Evolutionary conservation across 1,140 invertebrate genomes (phyloP).

Genomic region (Sweltsa coloradensis): DNA sequence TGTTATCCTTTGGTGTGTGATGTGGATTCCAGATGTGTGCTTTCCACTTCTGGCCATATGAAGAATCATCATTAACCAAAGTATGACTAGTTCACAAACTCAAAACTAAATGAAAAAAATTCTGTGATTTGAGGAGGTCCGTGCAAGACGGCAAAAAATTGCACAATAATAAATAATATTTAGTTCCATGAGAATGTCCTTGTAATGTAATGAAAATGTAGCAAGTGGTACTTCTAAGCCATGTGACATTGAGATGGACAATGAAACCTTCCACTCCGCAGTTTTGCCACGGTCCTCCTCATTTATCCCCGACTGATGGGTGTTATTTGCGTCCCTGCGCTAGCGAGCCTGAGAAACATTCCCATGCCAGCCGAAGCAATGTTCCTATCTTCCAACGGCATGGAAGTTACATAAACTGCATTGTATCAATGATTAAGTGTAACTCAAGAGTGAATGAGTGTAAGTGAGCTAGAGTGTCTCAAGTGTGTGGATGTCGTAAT

Average conservation of each 20-base stretch:
- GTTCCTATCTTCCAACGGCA: slow-evolving; percentile 13
- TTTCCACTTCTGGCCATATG: too few species aligned
- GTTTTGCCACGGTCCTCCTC: slow-evolving; percentile 4
- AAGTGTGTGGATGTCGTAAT: background rate
- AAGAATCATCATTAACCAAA: too few species aligned
- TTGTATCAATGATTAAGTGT: slow-evolving; percentile 15
- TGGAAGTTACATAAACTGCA: slow-evolving; percentile 11
- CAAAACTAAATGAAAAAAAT: slow-evolving; percentile 6
- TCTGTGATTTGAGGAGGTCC: slow-evolving; percentile 15
- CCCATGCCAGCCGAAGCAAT: slow-evolving; percentile 13
- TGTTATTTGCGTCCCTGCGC: slow-evolving; percentile 15
- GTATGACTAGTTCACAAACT: too few species aligned
- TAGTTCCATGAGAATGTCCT: background rate
- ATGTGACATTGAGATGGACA: too few species aligned
- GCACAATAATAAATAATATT: background rate
- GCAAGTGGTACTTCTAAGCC: background rate
- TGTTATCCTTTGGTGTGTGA: too few species aligned
- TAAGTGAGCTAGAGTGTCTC: background rate
- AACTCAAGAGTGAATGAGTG: background rate
- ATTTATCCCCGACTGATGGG: slow-evolving; percentile 14
- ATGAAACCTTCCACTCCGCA: background rate
- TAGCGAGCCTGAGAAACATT: slow-evolving; percentile 11
- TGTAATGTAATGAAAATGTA: background rate
- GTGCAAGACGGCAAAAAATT: background rate
- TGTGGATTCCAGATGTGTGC: too few species aligned